These are phyloP conservation scores for Hippocampus kuda DNA, from an alignment of 2,797 vertebrate genomes.

Conservation along the genomic window DNA sequence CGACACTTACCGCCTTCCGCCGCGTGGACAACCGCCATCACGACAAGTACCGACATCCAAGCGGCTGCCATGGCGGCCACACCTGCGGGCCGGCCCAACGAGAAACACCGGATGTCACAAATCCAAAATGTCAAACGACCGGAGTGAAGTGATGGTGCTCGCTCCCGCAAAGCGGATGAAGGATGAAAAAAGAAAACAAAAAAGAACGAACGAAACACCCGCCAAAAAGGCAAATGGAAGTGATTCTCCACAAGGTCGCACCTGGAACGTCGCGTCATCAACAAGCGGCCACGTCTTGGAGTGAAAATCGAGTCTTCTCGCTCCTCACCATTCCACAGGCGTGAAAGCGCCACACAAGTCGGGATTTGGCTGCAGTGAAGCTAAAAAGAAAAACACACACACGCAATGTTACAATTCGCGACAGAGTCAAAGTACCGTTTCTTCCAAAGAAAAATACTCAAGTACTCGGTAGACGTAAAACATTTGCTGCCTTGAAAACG, in stretches of 20 bases:
- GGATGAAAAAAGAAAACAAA: not conserved
- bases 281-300: not conserved
- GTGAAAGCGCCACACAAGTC: not conserved
- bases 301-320: not conserved
- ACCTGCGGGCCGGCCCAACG: conserved; percentile 47
- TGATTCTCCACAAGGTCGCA: not conserved
- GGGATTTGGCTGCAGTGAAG: not conserved
- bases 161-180: too few species aligned
- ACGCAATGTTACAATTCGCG: not conserved
- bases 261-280: not conserved
- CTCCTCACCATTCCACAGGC: not conserved
- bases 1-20: conserved; percentile 50
- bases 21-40: conserved; percentile 37
- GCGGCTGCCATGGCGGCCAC: conserved; percentile 53
- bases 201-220: not conserved
- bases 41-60: conserved; percentile 39
- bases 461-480: too few species aligned
- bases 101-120: conserved; percentile 12
- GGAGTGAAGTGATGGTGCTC: not conserved
- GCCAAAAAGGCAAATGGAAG: not conserved
- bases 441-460: too few species aligned
- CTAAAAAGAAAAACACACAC: not conserved
- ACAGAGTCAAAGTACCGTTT: not conserved
- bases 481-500: too few species aligned
- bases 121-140: not conserved